These are phyloP conservation scores for Sitta europaea DNA, from an alignment of 2,113 vertebrate species.

Conservation along the genomic window DNA sequence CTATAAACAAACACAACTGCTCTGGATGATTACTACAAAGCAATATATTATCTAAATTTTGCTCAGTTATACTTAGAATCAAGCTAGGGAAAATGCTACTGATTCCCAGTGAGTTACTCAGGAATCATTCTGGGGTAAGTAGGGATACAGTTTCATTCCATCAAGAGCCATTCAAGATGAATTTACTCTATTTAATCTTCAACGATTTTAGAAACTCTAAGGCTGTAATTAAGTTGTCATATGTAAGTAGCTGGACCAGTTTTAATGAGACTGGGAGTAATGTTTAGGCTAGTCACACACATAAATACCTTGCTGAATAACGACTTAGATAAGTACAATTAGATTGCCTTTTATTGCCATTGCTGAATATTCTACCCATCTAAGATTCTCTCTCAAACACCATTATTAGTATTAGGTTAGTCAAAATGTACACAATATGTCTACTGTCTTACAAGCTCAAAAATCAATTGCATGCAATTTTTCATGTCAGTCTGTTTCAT, in stretches of 20 bases:
- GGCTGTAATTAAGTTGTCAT: background rate
- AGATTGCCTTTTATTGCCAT: background rate
- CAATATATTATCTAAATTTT: background rate
- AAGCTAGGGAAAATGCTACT: background rate
- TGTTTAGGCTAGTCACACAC: background rate
- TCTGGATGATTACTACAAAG: background rate
- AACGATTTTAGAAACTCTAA: background rate
- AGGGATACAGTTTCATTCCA: background rate
- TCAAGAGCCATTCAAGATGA: background rate
- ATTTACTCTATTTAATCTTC: background rate
- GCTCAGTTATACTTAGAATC: background rate
- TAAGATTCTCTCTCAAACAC: background rate
- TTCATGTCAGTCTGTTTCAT: background rate
- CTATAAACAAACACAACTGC: background rate
- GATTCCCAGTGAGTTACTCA: background rate
- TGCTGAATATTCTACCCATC: background rate
- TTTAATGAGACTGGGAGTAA: background rate
- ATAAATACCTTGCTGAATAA: background rate
- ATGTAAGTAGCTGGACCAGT: background rate
- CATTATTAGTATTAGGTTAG: background rate
- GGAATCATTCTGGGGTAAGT: background rate
- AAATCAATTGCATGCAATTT: background rate
- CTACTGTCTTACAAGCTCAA: background rate
- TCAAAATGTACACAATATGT: background rate
- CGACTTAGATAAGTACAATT: background rate